These are phyloP conservation scores for Oxyruncus cristatus DNA, from an alignment of 2,113 vertebrate genomes.

Conservation along the genomic window DNA sequence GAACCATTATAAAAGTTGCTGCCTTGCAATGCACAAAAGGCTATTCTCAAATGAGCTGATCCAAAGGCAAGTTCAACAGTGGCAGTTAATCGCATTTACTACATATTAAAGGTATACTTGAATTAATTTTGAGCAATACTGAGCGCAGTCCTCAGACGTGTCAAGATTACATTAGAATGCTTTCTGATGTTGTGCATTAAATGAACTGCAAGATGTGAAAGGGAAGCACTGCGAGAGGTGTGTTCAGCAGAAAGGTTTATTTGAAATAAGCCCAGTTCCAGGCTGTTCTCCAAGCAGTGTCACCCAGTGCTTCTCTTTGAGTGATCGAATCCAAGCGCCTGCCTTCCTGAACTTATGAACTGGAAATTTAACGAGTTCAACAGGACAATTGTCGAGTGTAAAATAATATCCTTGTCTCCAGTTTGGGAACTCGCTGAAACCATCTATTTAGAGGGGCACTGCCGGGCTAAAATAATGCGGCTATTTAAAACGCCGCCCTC, in stretches of 20 bases:
- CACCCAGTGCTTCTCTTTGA: neutral
- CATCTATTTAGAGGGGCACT: conserved; percentile 8
- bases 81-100: neutral
- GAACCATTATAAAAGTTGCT: neutral
- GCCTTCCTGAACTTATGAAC: conserved; percentile 4
- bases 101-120: neutral
- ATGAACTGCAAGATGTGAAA: neutral
- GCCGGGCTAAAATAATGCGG: conserved; percentile 13
- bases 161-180: neutral
- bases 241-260: neutral
- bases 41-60: neutral
- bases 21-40: neutral
- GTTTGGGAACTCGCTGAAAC: conserved; percentile 5
- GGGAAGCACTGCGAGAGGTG: neutral
- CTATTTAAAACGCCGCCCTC: conserved; percentile 29
- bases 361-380: conserved; percentile 25
- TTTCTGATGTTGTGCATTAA: neutral
- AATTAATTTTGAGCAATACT: neutral
- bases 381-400: conserved; percentile 25
- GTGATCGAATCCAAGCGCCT: neutral
- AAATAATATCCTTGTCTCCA: conserved; percentile 49
- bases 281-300: neutral
- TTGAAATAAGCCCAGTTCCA: neutral
- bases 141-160: neutral
- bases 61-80: neutral